Base-by-base conservation (phyloP, 2,797 vertebrate genomes). In the Pseudopleuronectes americanus region DNA sequence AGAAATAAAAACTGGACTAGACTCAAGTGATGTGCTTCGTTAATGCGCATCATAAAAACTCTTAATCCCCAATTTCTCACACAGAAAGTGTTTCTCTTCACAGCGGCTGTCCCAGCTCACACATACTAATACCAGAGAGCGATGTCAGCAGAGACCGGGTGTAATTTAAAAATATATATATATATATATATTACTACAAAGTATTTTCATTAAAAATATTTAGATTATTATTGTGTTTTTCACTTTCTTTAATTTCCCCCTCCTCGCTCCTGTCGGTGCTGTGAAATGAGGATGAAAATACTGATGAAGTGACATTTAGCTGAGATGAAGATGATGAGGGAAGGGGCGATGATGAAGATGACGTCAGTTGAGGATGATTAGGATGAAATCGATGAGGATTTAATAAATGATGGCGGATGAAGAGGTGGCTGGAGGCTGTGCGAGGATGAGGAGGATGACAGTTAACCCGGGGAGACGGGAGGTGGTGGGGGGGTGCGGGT, bases 361-460 rank as follows among this genome's bases (percentile, higher is more conserved):
- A 68, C 19, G n/a, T 56, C 68, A 56, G 38, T 8, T 57, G 51
- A 53, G 2, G 43, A 43, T 41, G 23, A 28, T 31, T 4, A 28
- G n/a, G 28, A 19, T 22, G 9, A 41, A 41, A 52, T 49, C 7
- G 10, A 51, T 48, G 36, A 52, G 3, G 38, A 51, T 54, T 47
- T 19, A 38, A 22, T 58, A 14, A 14, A 19, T 19, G 6, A 48
- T 51, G 3, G 12, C n/a, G 22, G 55, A 64, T 59, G 45, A 71
- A 33, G 45, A 75, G 19, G 54, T 33, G 21, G 33, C 6, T 49
- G 61, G 61, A 24, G 24, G 76, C 28, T 52, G 38, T 22, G 12
- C 48, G 31, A 64, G 64, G 69, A 65, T 24, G 21, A 33, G 17
- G 67, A 71, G 36, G 61, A 73, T 57, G 71, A 61, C 58, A 36